Conservation (phyloP, 2,888 invertebrate species). For the Pristionchus mayeri region DNA sequence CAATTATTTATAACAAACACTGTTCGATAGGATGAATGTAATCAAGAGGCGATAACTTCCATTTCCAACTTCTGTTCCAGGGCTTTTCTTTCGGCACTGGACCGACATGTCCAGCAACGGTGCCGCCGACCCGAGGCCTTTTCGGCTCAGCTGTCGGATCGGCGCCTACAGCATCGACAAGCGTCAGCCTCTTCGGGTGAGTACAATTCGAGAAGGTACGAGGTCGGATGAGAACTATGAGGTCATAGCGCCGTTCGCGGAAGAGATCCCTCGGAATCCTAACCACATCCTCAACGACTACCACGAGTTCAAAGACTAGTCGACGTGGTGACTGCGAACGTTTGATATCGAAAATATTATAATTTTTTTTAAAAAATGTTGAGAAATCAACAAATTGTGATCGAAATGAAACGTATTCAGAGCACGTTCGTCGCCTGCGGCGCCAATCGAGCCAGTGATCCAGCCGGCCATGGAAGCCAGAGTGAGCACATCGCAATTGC, state of each 20-base stretch:
- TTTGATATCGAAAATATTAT: not conserved
- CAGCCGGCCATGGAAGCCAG: not conserved
- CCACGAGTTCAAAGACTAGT: not conserved
- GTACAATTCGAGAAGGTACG: no score
- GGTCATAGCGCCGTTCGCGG: no score
- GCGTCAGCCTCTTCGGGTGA: no score
- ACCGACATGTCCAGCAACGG: not conserved
- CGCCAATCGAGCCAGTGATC: no score
- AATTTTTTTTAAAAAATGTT: no score
- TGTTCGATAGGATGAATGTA: no score
- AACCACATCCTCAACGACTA: not conserved
- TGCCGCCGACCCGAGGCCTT: not conserved
- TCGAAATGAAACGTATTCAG: no score
- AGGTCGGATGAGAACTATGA: no score
- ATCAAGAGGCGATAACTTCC: not conserved
- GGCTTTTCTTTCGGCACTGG: not conserved
- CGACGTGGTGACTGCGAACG: not conserved
- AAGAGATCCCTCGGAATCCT: not conserved
- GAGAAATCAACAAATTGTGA: no score
- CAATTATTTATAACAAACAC: no score
- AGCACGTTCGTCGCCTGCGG: no score
- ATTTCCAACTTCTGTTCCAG: not conserved
- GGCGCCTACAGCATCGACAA: not conserved
- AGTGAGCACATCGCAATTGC: no score
- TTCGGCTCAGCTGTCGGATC: not conserved